Evolutionary conservation across 2,113 vertebrate species (phyloP).

Genomic region (Myxocyprinus asiaticus): DNA sequence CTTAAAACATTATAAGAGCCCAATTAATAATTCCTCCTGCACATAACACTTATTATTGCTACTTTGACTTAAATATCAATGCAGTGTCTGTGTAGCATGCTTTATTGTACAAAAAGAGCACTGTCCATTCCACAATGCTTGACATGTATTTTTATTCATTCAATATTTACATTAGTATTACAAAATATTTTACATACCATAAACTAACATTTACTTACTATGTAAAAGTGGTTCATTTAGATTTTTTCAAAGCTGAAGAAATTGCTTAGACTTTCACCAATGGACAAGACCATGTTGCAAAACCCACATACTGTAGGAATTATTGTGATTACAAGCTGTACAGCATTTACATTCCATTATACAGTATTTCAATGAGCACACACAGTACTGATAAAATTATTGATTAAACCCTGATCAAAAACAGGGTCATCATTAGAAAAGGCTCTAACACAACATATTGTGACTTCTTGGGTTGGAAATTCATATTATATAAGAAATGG

Average conservation of each 20-base stretch:
- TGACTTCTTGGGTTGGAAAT: slow-evolving; percentile 1
- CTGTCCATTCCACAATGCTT: slow-evolving; percentile 7
- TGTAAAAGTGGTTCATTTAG: too few relatives aligned
- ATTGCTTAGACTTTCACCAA: neutral
- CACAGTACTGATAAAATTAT: neutral
- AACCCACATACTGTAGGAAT: neutral
- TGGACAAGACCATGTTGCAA: slow-evolving; percentile 35
- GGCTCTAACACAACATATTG: neutral
- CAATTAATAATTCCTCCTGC: neutral
- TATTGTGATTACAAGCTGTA: slow-evolving; percentile 13
- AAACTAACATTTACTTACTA: slow-evolving; percentile 11
- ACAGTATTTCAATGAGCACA: neutral
- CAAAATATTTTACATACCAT: slow-evolving; percentile 46
- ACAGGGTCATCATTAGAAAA: too few relatives aligned
- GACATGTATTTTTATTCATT: slow-evolving; percentile 44
- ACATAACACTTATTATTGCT: neutral
- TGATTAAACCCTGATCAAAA: neutral
- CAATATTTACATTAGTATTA: slow-evolving; percentile 50
- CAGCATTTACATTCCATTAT: slow-evolving; percentile 33
- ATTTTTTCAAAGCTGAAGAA: too few relatives aligned
- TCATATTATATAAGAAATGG: neutral
- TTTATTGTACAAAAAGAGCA: neutral
- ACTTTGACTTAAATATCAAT: slow-evolving; percentile 36
- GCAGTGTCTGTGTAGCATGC: neutral
- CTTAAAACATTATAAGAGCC: slow-evolving; percentile 11